Base-by-base conservation (phyloP, 2,888 invertebrate genomes). In the Piscicola geometra region DNA sequence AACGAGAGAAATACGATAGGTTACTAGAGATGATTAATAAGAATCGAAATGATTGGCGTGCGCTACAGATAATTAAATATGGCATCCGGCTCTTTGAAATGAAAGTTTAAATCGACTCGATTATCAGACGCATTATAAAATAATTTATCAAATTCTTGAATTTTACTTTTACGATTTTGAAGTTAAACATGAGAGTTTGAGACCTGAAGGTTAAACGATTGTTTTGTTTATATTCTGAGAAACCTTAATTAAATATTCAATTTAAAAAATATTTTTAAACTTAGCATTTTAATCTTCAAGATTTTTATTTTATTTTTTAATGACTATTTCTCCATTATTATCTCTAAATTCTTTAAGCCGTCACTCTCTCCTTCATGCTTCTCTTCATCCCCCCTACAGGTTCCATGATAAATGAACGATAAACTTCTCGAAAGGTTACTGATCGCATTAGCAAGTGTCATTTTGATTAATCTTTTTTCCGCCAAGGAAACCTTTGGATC, bases 1-100 rank as follows among this genome's bases (percentile, higher is more conserved):
- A 47, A 47, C 50, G 60, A 56, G 9, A 56, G 60, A 56, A 56
- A 56, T 56, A 56, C n/a, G 60, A 56, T 56, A 56, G 60, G 60
- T 56, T 56, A n/a, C 5, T 56, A 56, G 21, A 5, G 60, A 56
- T 56, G 60, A 56, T 15, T 15, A 56, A 15, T 9, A 56, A 56
- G n/a, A 56, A 56, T 56, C 15, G 25, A 5, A 5, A 56, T 56
- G n/a, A 56, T 56, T 21, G 25, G 5, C 25, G 60, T 56, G n/a
- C 5, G 25, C 3, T 5, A 18, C 15, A 56, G 60, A 56, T 56
- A 56, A 56, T 56, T 56, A 56, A 15, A 56, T 5, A 18, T 56
- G 60, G 60, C 60, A 56, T n/a, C 21, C 5, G 15, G 21, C n/a
- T 5, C 60, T 56, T 56, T 15, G 41, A 41, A 15, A 41, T 9